These are phyloP conservation scores for Eubucco bourcierii DNA, from an alignment of 2,113 vertebrate genomes.

Conservation along the genomic window DNA sequence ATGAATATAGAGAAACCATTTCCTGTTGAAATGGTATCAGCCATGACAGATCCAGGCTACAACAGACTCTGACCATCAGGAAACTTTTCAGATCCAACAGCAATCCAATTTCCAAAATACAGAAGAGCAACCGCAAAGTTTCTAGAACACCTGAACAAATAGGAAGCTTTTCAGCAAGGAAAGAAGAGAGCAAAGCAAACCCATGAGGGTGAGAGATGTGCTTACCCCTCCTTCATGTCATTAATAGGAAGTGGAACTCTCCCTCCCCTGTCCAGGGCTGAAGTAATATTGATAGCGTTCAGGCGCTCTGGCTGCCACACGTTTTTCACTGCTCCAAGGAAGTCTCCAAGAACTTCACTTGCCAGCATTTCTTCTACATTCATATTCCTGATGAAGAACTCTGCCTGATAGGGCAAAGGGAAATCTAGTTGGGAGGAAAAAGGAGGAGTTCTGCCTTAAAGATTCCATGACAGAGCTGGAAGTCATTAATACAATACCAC, in stretches of 20 bases:
- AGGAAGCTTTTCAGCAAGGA: not conserved
- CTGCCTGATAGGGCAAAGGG: conserved; percentile 92
- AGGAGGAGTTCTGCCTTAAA: conserved; percentile 14
- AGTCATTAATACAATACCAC: not conserved
- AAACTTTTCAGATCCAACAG: not conserved
- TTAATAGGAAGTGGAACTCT: conserved; percentile 95
- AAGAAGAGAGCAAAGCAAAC: not conserved
- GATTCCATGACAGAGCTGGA: not conserved
- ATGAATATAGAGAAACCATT: not conserved
- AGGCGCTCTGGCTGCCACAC: conserved; percentile 96
- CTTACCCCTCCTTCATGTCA: conserved; percentile 97
- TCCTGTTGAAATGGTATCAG: not conserved
- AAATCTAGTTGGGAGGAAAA: conserved; percentile 80
- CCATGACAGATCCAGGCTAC: not conserved
- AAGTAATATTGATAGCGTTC: conserved; percentile 97
- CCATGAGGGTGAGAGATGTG: not conserved
- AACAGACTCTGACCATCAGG: accelerated
- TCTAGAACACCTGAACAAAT: not conserved
- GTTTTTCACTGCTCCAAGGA: conserved; percentile 96
- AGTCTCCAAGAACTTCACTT: conserved; percentile 96
- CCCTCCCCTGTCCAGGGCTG: conserved; percentile 93
- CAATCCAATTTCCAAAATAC: not conserved
- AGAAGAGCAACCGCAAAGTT: not conserved
- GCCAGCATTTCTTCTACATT: conserved; percentile 98
- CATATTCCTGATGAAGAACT: conserved; percentile 99